Conservation (phyloP, 1,140 invertebrate species). For the Platorchestia sp. region DNA sequence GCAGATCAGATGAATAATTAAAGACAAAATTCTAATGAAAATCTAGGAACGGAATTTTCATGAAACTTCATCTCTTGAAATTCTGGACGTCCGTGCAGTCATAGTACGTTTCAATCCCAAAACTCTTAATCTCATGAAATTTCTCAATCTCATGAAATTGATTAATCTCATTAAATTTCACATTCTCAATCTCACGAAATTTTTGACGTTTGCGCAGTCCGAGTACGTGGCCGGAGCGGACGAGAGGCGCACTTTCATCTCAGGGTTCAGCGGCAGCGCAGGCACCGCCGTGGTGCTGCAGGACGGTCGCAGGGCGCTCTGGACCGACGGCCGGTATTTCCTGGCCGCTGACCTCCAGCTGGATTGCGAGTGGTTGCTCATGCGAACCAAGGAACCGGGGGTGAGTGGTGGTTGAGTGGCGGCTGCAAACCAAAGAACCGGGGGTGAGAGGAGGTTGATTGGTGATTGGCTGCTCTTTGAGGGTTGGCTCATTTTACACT, state of each 20-base stretch:
- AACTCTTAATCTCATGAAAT: no score
- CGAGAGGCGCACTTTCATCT: conserved; percentile 83
- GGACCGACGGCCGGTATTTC: conserved; percentile 97
- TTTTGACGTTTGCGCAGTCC: conserved; percentile 72
- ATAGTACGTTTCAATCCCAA: no score
- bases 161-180: no score
- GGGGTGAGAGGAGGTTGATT: background rate
- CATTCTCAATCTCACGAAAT: no score
- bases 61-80: no score
- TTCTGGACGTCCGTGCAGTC: no score
- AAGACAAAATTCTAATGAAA: no score
- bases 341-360: conserved; percentile 83
- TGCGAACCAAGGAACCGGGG: conserved; percentile 72
- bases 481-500: background rate
- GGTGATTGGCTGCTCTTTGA: background rate
- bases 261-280: conserved; percentile 87
- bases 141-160: no score
- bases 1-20: no score
- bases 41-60: no score
- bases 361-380: conserved; percentile 80
- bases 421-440: background rate
- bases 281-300: conserved; percentile 85
- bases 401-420: conserved; percentile 11
- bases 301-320: conserved; percentile 77
- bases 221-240: conserved; percentile 83